Evolutionary conservation across 2,797 vertebrate genomes (phyloP).

Genomic region (Sebastiscus tertius): DNA sequence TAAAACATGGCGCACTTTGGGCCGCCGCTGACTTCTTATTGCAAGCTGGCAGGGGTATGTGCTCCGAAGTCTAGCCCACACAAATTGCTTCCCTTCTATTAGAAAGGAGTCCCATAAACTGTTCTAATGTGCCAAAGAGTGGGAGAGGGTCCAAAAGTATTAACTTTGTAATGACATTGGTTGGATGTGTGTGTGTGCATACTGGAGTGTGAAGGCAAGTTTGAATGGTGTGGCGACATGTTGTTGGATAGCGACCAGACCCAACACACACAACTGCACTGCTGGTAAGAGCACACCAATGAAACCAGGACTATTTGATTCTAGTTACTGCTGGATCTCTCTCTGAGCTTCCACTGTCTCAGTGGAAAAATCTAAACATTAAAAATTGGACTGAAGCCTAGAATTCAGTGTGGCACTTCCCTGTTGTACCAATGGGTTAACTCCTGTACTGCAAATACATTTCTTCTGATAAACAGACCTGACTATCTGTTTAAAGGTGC

Average conservation of each 20-base stretch:
- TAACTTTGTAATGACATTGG: conserved; percentile 15
- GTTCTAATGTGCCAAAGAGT: conserved; percentile 20
- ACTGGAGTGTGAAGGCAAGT: not conserved
- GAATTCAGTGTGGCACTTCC: not conserved
- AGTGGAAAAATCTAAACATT: not conserved
- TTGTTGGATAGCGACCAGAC: not conserved
- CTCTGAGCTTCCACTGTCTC: not conserved
- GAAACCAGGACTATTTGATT: not conserved
- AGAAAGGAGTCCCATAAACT: conserved; percentile 33
- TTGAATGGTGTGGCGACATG: not conserved
- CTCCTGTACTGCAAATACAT: conserved; percentile 7
- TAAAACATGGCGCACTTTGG: conserved; percentile 53
- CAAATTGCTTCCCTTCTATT: conserved; percentile 40
- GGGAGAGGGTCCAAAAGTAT: not conserved
- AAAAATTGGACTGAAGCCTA: conserved; percentile 17
- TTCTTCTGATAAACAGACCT: not conserved
- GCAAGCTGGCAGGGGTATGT: conserved; percentile 9
- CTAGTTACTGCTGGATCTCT: not conserved
- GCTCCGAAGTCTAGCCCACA: conserved; percentile 19
- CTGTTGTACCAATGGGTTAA: not conserved
- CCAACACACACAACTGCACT: not conserved
- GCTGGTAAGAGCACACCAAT: not conserved
- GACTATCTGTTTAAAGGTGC: not conserved
- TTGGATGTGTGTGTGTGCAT: not conserved
- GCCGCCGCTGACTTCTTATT: conserved; percentile 30